Conservation (phyloP, 2,888 invertebrate species). For the Cremastobaeus sp. region DNA sequence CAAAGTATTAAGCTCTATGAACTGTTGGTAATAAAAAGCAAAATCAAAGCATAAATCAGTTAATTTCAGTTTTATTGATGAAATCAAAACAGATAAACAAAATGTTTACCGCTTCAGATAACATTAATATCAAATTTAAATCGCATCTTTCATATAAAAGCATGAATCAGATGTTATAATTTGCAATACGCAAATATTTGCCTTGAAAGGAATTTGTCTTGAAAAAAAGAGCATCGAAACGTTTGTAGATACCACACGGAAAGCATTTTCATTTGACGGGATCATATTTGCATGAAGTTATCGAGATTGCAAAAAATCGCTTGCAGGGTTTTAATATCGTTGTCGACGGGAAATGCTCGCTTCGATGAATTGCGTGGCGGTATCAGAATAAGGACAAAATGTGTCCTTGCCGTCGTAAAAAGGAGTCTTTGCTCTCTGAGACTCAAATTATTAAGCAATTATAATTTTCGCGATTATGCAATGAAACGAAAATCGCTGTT, state of each 20-base stretch:
- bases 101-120: not conserved
- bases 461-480: not conserved
- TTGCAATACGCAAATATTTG: constrained; percentile 18
- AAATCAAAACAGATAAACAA: not conserved
- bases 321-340: constrained; percentile 49
- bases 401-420: constrained; percentile 7
- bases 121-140: not conserved
- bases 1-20: too few species aligned
- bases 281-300: constrained; percentile 50
- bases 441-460: constrained; percentile 9
- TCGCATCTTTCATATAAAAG: constrained; percentile 1
- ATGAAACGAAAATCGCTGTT: not conserved
- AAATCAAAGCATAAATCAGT: too few species aligned
- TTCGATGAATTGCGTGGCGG: constrained; percentile 38
- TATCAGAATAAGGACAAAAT: constrained; percentile 23
- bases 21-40: too few species aligned
- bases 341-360: constrained; percentile 42
- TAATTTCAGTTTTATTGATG: too few species aligned
- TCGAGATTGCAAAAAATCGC: constrained; percentile 40
- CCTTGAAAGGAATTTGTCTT: constrained; percentile 19
- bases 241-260: constrained; percentile 13
- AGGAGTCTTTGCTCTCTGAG: constrained; percentile 9
- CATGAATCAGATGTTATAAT: constrained; percentile 15
- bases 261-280: constrained; percentile 46
- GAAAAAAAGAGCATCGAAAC: constrained; percentile 5